These are phyloP conservation scores for Danio albolineatus DNA, from an alignment of 2,797 vertebrate species.

Conservation along the genomic window DNA sequence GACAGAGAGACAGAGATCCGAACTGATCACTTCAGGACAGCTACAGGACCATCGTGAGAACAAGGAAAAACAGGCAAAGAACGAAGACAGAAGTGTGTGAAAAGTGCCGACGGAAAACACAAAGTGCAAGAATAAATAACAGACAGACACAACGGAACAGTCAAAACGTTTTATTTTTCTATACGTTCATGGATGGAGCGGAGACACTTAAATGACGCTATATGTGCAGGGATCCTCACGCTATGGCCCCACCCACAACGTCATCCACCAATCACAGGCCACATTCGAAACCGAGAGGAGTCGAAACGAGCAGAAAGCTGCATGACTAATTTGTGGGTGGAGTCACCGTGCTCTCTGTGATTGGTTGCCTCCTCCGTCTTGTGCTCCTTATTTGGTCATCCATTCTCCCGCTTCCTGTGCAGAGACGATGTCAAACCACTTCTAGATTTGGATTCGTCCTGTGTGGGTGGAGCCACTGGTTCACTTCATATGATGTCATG, in stretches of 20 bases:
- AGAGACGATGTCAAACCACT: neutral
- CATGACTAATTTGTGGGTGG: constrained; percentile 53
- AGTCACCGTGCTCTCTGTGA: constrained; percentile 43
- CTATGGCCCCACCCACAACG: constrained; percentile 62
- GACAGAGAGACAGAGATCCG: constrained; percentile 71
- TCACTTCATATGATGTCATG: constrained; percentile 51
- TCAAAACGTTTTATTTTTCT: constrained; percentile 86
- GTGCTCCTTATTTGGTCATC: neutral
- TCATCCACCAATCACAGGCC: constrained; percentile 10
- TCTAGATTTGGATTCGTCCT: neutral
- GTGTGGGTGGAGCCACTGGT: neutral
- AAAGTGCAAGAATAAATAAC: constrained; percentile 71
- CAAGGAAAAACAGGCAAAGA: constrained; percentile 11
- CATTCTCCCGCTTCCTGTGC: constrained; percentile 4
- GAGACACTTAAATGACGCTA: constrained; percentile 70
- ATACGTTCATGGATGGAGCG: constrained; percentile 77
- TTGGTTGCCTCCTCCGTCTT: constrained; percentile 42
- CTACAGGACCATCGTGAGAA: constrained; percentile 70
- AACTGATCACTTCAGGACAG: constrained; percentile 78
- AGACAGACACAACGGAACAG: constrained; percentile 58
- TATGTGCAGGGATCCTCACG: constrained; percentile 69
- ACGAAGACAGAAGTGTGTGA: neutral
- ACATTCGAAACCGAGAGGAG: neutral
- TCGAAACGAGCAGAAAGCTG: constrained; percentile 7
- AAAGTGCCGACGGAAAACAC: constrained; percentile 41